A percentile compares a stretch with the other conserved stretches of the same genome.
Evolutionary conservation across 1,140 invertebrate genomes (phyloP).

Genomic region (Megalopta genalis): DNA sequence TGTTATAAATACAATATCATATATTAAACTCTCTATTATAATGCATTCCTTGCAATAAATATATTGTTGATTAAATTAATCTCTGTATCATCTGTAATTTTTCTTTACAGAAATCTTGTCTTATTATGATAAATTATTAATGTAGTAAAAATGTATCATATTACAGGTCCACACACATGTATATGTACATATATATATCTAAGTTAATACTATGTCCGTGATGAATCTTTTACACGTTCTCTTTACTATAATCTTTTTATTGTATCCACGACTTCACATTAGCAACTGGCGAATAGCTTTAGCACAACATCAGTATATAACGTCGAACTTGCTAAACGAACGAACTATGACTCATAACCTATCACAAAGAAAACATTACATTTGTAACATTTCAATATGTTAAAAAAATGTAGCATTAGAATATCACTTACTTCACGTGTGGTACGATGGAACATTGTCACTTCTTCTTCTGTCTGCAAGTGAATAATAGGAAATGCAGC

Average conservation of each 20-base stretch:
- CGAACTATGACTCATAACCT: constrained; percentile 57
- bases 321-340: not conserved
- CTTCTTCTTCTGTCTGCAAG: not conserved
- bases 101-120: not conserved
- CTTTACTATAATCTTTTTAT: not conserved
- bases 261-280: not conserved
- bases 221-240: not conserved
- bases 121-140: not conserved
- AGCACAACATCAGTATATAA: too few relatives aligned
- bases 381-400: not conserved
- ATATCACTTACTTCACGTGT: not conserved
- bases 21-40: not conserved
- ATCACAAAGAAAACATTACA: constrained; percentile 29
- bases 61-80: not conserved
- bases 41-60: not conserved
- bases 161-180: not conserved
- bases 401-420: not conserved
- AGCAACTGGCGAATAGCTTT: not conserved
- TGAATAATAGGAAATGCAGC: not conserved
- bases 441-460: not conserved
- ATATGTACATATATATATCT: not conserved
- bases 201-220: not conserved
- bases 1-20: not conserved
- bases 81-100: not conserved
- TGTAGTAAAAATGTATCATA: not conserved